These are phyloP conservation scores for Nematostella vectensis DNA, from an alignment of 92 coral and sea anemone genomes.

Conservation along the genomic window DNA sequence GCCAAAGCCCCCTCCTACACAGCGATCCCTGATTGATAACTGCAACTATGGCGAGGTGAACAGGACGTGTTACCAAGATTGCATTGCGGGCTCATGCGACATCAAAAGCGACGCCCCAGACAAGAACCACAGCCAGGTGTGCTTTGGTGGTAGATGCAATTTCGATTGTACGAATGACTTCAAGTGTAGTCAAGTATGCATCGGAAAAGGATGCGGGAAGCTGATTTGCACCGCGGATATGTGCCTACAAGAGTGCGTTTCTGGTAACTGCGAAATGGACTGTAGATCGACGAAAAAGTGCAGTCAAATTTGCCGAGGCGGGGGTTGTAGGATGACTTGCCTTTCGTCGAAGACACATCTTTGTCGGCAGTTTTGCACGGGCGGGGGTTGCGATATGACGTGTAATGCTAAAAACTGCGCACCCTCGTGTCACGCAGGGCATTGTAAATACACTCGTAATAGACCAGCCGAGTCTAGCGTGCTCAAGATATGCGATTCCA, in stretches of 20 bases:
- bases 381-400: conserved; percentile 58
- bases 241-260: conserved; percentile 70
- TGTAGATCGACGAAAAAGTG: conserved; percentile 59
- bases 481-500: conserved; percentile 30
- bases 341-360: conserved; percentile 32
- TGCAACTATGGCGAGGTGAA: conserved; percentile 42
- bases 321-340: conserved; percentile 60
- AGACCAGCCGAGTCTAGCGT: conserved; percentile 33
- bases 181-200: conserved; percentile 73
- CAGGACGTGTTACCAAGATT: conserved; percentile 55
- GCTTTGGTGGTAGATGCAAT: conserved; percentile 73
- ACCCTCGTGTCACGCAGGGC: conserved; percentile 70
- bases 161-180: conserved; percentile 43
- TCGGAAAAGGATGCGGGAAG: conserved; percentile 58
- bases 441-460: conserved; percentile 40
- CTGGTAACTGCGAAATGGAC: conserved; percentile 77
- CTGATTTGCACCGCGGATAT: conserved; percentile 59
- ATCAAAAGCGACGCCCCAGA: conserved; percentile 23
- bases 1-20: conserved; percentile 6
- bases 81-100: conserved; percentile 53
- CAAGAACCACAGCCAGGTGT: conserved; percentile 47
- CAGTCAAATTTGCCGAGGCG: conserved; percentile 73
- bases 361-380: conserved; percentile 69
- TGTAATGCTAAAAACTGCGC: conserved; percentile 63
- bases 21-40: conserved; percentile 15